Evolutionary conservation across 2,113 vertebrate species (phyloP), one percentile per base, ranked within the genome.

Genomic region (Ancistrus triradiatus): DNA sequence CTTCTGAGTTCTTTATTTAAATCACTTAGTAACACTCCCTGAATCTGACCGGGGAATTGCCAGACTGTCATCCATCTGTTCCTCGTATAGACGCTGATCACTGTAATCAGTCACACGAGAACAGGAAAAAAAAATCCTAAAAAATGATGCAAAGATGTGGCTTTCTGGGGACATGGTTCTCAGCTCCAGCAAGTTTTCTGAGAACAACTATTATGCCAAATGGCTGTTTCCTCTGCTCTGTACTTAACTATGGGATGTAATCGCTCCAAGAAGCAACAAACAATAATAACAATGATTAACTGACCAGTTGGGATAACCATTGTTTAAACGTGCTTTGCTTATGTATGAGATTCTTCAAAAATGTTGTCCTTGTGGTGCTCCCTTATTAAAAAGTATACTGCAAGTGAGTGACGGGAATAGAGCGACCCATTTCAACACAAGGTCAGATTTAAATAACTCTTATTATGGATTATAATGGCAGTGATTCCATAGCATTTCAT

Each of bases 51-150:
- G 5, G 19, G 31, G 57, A 37, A 57, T 70, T 56, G 55, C 59
- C 51, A 55, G 52, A 74, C 43, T 53, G 55, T 55, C 52, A 66
- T 79, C 74, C 77, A 82, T 63, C 73, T 84, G 80, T 74, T 80
- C 68, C 53, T 81, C 70, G 72, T 76, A 68, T 74, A 72, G 73
- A 49, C 5, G 59, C 50, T 55, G 70, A 72, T 37, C 57, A 71
- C 78, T 73, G 67, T 78, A 81, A 84, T 84, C 77, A 77, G 59
- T 66, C 63, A 65, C 51, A 63, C 59, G n/a, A n/a, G n/a, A n/a
- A n/a, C 70, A 28, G 52, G 64, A 72, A 52, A 63, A 38, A 70
- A 28, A 76, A 77, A 73, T 71, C 59, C 65, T 52, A 63, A n/a
- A n/a, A n/a, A n/a, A n/a, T n/a, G n/a, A n/a, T 50, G 38, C 0